phyloP scores from a whole-genome alignment of 2,888 invertebrate species.

The Helobdella robusta region DNA sequence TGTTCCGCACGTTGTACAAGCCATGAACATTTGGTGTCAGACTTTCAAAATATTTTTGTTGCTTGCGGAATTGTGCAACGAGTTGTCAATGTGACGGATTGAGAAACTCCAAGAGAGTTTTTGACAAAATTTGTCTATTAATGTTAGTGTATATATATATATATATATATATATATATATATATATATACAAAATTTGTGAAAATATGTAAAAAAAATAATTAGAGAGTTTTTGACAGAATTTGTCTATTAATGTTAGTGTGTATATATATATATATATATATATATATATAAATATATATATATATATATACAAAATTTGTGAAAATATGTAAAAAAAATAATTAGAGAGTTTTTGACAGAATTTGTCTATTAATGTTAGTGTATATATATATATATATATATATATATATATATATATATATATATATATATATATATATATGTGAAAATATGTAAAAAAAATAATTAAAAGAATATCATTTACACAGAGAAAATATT shows the following conservation, averaged over 20 bases:
- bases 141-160: background rate
- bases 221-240: background rate
- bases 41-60: no score
- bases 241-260: background rate
- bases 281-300: constrained; percentile 1
- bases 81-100: no score
- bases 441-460: background rate
- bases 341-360: background rate
- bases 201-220: background rate
- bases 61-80: no score
- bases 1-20: no score
- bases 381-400: constrained; percentile 1
- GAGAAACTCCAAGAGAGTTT: no score
- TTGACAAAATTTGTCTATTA: background rate
- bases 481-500: no score
- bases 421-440: constrained; percentile 1
- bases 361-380: background rate
- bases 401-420: constrained; percentile 1
- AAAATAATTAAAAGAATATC: no score
- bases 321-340: background rate
- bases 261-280: constrained; percentile 5
- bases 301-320: background rate
- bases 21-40: no score
- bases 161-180: constrained; percentile 18
- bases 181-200: background rate